phyloP scores from a whole-genome alignment of 2,888 invertebrate species.

The Watsonalla binaria region DNA sequence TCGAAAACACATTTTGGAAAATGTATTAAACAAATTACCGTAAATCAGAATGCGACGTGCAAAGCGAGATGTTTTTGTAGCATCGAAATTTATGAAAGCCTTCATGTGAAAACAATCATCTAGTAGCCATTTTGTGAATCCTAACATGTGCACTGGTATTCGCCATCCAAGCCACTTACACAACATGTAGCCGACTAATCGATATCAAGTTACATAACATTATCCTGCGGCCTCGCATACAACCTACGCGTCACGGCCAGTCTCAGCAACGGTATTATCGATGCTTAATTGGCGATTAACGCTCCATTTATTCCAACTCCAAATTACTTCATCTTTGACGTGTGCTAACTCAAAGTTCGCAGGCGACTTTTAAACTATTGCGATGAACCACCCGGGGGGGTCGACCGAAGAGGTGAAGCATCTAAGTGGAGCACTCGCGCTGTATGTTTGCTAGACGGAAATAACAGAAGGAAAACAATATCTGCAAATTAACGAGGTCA shows the following conservation, averaged over 20 bases:
- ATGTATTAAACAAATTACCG: no score
- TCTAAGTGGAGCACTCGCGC: conserved; percentile 12
- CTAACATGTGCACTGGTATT: conserved; percentile 51
- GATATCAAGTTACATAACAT: conserved; percentile 50
- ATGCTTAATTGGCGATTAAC: no score
- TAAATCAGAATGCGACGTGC: no score
- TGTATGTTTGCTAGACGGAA: conserved; percentile 30
- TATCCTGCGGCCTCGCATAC: conserved; percentile 33
- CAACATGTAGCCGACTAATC: conserved; percentile 47
- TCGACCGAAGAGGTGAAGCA: conserved; percentile 6
- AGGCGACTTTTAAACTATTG: no score
- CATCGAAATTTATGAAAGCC: background rate
- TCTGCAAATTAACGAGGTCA: conserved; percentile 53
- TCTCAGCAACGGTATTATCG: no score
- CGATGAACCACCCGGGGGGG: no score
- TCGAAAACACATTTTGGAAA: no score
- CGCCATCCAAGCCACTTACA: conserved; percentile 47
- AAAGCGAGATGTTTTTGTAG: background rate
- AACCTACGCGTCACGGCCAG: conserved; percentile 3
- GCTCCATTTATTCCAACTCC: no score
- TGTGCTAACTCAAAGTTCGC: no score
- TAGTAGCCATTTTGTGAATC: conserved; percentile 46
- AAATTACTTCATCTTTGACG: no score
- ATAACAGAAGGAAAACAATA: conserved; percentile 48
- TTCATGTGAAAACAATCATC: conserved; percentile 23